A percentile compares a stretch with the other conserved stretches of the same genome.
These are phyloP conservation scores for Neomorphus geoffroyi DNA, from an alignment of 2,797 vertebrate species.

Conservation along the genomic window DNA sequence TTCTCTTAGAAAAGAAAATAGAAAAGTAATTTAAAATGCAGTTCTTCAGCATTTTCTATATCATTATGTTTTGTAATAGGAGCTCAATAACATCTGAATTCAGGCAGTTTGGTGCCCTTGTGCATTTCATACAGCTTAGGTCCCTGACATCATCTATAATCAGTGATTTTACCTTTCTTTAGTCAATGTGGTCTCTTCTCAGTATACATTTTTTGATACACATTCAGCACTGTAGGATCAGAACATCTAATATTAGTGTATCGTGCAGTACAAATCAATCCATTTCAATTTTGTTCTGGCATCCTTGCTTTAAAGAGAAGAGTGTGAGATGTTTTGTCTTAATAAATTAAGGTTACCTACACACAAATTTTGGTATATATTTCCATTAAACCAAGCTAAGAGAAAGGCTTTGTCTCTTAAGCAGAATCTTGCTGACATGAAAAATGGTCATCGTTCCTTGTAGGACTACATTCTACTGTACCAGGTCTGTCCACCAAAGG, in stretches of 20 bases:
- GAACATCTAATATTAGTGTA: background rate
- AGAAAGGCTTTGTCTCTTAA: background rate
- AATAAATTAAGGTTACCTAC: background rate
- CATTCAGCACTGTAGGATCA: background rate
- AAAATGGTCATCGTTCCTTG: background rate
- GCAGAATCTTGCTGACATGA: background rate
- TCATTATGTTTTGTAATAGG: slow-evolving; percentile 28
- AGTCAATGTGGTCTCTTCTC: background rate
- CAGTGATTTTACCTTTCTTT: background rate
- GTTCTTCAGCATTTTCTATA: slow-evolving; percentile 35
- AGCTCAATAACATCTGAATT: slow-evolving; percentile 7
- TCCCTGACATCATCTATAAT: background rate
- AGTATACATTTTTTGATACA: background rate
- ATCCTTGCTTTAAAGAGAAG: background rate
- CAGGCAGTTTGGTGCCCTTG: slow-evolving; percentile 11
- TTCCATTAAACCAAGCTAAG: background rate
- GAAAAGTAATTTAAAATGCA: slow-evolving; percentile 26
- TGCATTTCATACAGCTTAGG: background rate
- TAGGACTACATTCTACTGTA: background rate
- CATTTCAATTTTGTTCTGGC: background rate
- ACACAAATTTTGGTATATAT: background rate
- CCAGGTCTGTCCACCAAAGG: fast-evolving
- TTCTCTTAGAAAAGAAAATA: slow-evolving; percentile 40
- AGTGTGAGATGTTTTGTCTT: background rate
- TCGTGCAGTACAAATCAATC: background rate